Evolutionary conservation across 1,140 invertebrate genomes (phyloP), one percentile per base, ranked within the genome.

Genomic region (Diachasma alloeum): DNA sequence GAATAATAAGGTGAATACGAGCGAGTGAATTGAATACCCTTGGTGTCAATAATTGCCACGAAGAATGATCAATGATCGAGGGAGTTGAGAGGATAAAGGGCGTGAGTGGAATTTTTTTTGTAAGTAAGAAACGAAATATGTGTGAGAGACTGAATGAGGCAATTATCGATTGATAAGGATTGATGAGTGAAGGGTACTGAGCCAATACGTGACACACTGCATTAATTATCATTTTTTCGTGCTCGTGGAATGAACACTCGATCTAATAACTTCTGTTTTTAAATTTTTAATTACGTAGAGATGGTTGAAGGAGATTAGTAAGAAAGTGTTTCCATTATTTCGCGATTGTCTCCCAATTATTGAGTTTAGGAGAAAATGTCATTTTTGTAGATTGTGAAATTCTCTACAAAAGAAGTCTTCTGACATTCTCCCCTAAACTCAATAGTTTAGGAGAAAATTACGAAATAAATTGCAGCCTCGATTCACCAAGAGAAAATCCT

Each of bases 331-430:
- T 42, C 39, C 39, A 42, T 42, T 42, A 42, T 42, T 13, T 42
- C 39, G 39, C 13, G 4, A 11, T 11, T 42, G 9, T 42, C 13
- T 9, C 36, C 4, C 36, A 37, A 37, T 9, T 37, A 37, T 9
- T 37, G 36, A 9, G 9, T 37, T 37, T 9, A 37, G 36, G 36
- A 9, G 80, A 80, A 80, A 84, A 83, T n/a, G n/a, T n/a, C n/a
- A n/a, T n/a, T n/a, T n/a, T n/a, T n/a, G n/a, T n/a, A n/a, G n/a
- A n/a, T n/a, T n/a, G n/a, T n/a, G n/a, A n/a, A n/a, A n/a, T n/a
- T n/a, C n/a, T n/a, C n/a, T n/a, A n/a, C n/a, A n/a, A n/a, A n/a
- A n/a, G n/a, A n/a, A 79, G 79, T 37, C 36, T 37, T 9, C 9
- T 9, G 36, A 37, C 9, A 37, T 37, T 37, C 9, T 37, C 9